Evolutionary conservation across 1,140 invertebrate genomes (phyloP), one percentile per base, ranked within the genome.

Genomic region (Coboldia fuscipes): DNA sequence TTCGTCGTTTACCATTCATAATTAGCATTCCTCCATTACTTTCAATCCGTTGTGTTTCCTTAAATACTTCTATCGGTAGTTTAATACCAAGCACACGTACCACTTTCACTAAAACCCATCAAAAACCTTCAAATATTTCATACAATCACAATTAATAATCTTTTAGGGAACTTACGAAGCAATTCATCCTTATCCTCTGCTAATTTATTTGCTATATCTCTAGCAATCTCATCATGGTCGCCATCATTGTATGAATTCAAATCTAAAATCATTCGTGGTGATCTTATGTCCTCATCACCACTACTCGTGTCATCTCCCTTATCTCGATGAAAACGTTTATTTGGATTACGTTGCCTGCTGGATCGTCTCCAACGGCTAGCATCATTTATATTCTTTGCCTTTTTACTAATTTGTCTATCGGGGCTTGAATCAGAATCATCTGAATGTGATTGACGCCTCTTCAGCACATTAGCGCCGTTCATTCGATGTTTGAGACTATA

Each of bases 21-120:
- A 81, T 75, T 47, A 83, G 61, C 70, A 89, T 75, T 17, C 82
- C 83, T 27, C 82, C 82, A 46, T 71, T 65, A 38, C 68, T 68
- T 60, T 86, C 81, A 36, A 84, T 68, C 47, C 70, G 65, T 50
- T 76, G 75, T 23, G 80, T 83, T 58, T 79, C 68, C 45, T 73
- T 66, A 40, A 75, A 80, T 35, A 86, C 58, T 42, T 78, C 63
- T 33, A 85, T 64, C 6, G 78, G 68, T 48, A 76, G 72, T 40
- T 72, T 61, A 44, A 70, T 70, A 19, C 82, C 82, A 36, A 79
- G 45, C 20, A 69, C 62, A 49, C 73, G 57, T 14, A 86, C 68
- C 39, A 81, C 68, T 44, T 69, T 65, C 41, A 62, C 81, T 84
- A 50, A 33, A 63, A 62, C 38, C 47, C 51, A 45, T 35, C 19